Evolutionary conservation across 2,888 invertebrate species (phyloP), one percentile per base, ranked within the genome.

Genomic region (Orgyia antiqua): DNA sequence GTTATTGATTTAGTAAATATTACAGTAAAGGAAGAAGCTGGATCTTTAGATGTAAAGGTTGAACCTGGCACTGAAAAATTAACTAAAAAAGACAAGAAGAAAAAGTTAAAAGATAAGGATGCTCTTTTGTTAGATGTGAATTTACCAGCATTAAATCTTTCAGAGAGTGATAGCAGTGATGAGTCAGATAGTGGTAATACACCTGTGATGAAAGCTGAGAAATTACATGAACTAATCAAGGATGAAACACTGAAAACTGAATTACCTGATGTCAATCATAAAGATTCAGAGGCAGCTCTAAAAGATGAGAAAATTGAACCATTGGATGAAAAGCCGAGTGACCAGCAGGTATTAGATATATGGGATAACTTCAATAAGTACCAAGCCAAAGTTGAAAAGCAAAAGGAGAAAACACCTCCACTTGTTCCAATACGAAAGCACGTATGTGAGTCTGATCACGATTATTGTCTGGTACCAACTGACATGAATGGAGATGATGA

Each of bases 101-200:
- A 86, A 51, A 87, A 83, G 56, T 43, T 61, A 28, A 83, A 77
- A 61, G 79, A 83, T 38, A 87, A 86, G 50, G 86, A 87, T 60
- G 74, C 83, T 28, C 64, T 87, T 44, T 56, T 87, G 36, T 51
- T 87, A 42, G 87, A 87, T 64, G 86, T 86, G 3, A 86, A 95
- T 77, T 78, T 95, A 31, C 94, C 94, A 2, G 94, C 93, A 2
- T 79, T 94, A 23, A 95, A 95, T 83, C 83, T 95, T 23, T 95
- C 94, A 0, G 95, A 95, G 58, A 94, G 94, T 65, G 95, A 94
- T 53, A 93, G 92, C 42, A 93, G 92, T 50, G 90, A 90, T 36
- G 94, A 93, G 42, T 89, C 86, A 10, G 84, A 86, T 41, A 68
- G 66, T 57, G 83, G 74, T 18, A 40, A 58, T 10, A 45, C 65